phyloP scores from a whole-genome alignment of 2,888 invertebrate species.

The Criorhina ranunculi region DNA sequence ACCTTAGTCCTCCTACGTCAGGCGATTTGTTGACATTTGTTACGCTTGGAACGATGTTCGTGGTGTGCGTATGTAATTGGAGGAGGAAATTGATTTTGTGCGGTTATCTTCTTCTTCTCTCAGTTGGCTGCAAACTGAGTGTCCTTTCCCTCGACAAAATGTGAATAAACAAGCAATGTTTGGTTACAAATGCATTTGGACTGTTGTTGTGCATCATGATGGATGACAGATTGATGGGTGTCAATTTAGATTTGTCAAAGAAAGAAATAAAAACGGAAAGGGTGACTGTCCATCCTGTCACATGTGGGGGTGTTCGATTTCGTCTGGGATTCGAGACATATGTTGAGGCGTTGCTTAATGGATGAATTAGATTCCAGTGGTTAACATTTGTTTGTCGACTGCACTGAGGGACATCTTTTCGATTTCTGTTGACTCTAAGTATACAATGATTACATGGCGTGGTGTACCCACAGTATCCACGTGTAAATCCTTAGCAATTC shows the following conservation, averaged over 20 bases:
- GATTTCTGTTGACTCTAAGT: neutral
- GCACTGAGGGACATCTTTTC: neutral
- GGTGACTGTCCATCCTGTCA: conserved; percentile 33
- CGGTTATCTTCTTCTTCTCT: conserved; percentile 49
- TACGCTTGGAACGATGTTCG: neutral
- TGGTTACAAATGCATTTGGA: conserved; percentile 55
- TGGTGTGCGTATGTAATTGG: conserved; percentile 66
- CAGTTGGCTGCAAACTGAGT: conserved; percentile 34
- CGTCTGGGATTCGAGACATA: conserved; percentile 53
- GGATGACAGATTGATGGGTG: conserved; percentile 62
- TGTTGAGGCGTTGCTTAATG: conserved; percentile 43
- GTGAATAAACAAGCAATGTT: conserved; percentile 54
- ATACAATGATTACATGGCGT: too few relatives aligned
- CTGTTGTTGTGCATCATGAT: conserved; percentile 47
- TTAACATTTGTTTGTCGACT: conserved; percentile 14
- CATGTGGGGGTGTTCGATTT: conserved; percentile 61
- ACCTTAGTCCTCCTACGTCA: conserved; percentile 9
- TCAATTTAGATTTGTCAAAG: conserved; percentile 24
- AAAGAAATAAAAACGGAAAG: conserved; percentile 23
- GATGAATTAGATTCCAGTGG: conserved; percentile 30
- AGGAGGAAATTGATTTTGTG: conserved; percentile 73
- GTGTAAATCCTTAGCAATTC: too few relatives aligned
- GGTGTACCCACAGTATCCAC: too few relatives aligned
- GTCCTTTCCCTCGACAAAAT: conserved; percentile 51
- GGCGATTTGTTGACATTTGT: conserved; percentile 61